Conservation (phyloP, 2,797 vertebrate genomes). For the Syngnathus rostellatus region DNA sequence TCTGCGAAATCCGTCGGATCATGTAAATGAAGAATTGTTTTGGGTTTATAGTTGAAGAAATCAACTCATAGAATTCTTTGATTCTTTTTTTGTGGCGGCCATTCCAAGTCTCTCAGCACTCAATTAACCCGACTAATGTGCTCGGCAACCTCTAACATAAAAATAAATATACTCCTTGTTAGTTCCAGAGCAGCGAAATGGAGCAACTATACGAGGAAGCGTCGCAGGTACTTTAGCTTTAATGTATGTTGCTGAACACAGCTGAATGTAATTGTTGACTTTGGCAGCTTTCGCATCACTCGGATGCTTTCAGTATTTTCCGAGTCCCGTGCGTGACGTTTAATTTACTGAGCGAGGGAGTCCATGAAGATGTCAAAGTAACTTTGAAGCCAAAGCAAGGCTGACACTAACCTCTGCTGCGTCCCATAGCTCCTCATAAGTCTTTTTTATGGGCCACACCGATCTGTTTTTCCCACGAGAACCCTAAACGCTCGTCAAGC, state of each 20-base stretch:
- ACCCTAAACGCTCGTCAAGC: constrained; percentile 35
- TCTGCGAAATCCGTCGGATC: not conserved
- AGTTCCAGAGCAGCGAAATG: not conserved
- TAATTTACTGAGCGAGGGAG: constrained; percentile 54
- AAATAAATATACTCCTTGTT: constrained; percentile 2
- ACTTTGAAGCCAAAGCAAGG: constrained; percentile 58
- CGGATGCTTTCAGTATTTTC: constrained; percentile 23
- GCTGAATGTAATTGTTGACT: constrained; percentile 19
- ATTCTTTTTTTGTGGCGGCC: not conserved
- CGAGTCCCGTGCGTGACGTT: constrained; percentile 12
- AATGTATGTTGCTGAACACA: constrained; percentile 11
- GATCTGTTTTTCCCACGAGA: constrained; percentile 62
- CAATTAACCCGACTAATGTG: constrained; percentile 3
- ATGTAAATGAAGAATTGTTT: not conserved
- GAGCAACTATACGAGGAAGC: not conserved
- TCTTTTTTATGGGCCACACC: constrained; percentile 62
- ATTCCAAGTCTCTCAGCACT: not conserved
- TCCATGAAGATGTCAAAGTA: constrained; percentile 59
- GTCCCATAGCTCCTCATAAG: constrained; percentile 61
- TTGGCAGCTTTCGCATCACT: constrained; percentile 14
- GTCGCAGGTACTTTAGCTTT: constrained; percentile 4
- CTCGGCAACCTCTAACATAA: not conserved
- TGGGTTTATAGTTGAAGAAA: not conserved
- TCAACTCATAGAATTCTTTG: not conserved
- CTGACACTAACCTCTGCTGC: constrained; percentile 62